Evolutionary conservation across 2,888 invertebrate species (phyloP).

Genomic region (Steinernema hermaphroditum): DNA sequence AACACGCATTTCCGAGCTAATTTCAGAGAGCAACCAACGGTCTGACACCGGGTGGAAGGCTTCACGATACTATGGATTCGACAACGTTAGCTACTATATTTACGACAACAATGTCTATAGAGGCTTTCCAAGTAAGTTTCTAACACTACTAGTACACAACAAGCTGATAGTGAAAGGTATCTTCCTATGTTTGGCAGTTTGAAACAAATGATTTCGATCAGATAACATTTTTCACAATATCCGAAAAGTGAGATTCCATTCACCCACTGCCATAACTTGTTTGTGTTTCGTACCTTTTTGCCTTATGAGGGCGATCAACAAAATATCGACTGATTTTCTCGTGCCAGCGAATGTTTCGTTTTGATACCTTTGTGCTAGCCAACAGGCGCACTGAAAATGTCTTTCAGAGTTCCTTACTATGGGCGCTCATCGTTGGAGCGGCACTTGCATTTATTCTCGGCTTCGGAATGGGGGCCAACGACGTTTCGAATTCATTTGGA

Average conservation of each 20-base stretch:
- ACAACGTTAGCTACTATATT: background rate
- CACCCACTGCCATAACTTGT: no score
- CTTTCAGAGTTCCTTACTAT: conserved; percentile 70
- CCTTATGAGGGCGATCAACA: no score
- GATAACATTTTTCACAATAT: no score
- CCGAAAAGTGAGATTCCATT: no score
- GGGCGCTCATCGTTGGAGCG: conserved; percentile 87
- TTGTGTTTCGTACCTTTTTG: no score
- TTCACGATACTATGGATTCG: background rate
- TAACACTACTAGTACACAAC: no score
- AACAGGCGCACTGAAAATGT: background rate
- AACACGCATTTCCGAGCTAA: no score
- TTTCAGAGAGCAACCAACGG: background rate
- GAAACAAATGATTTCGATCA: no score
- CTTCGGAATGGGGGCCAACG: conserved; percentile 97
- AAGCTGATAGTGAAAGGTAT: no score
- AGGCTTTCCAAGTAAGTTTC: background rate
- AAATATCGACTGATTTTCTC: no score
- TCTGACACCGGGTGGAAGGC: background rate
- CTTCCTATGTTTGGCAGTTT: no score
- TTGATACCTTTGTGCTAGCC: no score
- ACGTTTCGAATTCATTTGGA: conserved; percentile 97
- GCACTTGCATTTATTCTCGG: conserved; percentile 91
- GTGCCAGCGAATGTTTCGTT: background rate
- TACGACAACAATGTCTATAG: background rate